Evolutionary conservation across 1,140 invertebrate species (phyloP), one percentile per base, ranked within the genome.

Genomic region (Andrena cerasifolii): DNA sequence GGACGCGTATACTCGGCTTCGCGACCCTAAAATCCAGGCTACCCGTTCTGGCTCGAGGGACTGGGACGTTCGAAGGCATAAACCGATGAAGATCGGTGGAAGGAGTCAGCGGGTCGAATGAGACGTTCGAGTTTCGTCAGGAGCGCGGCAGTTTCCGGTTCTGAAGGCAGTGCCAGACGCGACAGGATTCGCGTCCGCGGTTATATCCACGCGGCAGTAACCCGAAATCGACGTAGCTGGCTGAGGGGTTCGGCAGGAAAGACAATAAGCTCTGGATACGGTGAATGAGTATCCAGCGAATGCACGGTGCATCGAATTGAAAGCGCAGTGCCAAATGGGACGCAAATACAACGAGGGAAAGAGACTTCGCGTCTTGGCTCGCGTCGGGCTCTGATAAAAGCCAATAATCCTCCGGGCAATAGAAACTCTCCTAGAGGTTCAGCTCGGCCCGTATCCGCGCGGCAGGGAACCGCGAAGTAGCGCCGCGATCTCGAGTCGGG

Each of bases 241-340:
- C 0, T 2, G 28, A 12, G 28, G 31, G 5, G 56, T 4, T 0
- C 33, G 45, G 21, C 24, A 61, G 67, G 26, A 84, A 80, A 86
- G 82, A 86, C 84, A 87, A 88, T 86, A 85, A 88, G 80, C 82
- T 62, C 28, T 14, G 54, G 63, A 82, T 72, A 80, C 65, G 45
- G 70, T 45, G 81, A 71, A 78, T 78, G 80, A 84, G 56, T 75
- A 84, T 84, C 78, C 62, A 61, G 68, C 84, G 83, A 83, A 87
- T 82, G 76, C 82, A 76, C 71, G 76, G 58, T 45, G 77, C 40
- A 66, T 24, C 74, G 81, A 86, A 89, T 88, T 89, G 87, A 88
- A 88, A 88, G 53, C 75, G 45, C 80, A 45, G 62, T 89, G 88
- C 88, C 88, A 89, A 89, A 89, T 88, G 82, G 88, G 86, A 89